Conservation (phyloP, 2,113 vertebrate species). For the Actenoides lindsayi region DNA sequence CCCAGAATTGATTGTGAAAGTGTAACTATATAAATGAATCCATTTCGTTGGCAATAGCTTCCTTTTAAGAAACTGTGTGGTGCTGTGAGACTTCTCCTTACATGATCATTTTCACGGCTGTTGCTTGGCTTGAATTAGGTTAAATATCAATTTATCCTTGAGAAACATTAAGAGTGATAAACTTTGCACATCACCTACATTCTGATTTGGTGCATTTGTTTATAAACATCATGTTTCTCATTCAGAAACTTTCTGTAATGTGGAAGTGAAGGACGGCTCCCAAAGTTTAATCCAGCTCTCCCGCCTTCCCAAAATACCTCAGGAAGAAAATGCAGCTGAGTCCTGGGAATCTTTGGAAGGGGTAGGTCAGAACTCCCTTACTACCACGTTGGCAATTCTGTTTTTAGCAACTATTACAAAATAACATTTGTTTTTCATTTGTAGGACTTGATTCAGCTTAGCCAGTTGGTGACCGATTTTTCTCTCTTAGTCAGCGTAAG, state of each 20-base stretch:
- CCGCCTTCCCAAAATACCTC: slow-evolving; percentile 87
- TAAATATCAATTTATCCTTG: neutral
- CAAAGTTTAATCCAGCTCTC: slow-evolving; percentile 75
- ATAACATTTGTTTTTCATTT: slow-evolving; percentile 34
- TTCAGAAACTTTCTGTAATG: slow-evolving; percentile 55
- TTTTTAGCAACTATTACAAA: neutral
- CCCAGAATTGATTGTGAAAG: neutral
- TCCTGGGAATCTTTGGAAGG: slow-evolving; percentile 92
- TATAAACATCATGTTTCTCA: slow-evolving; percentile 9
- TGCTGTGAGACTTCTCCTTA: neutral
- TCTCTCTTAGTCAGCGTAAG: slow-evolving; percentile 90
- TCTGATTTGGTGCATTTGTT: slow-evolving; percentile 1
- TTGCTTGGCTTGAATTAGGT: neutral
- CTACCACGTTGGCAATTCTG: neutral
- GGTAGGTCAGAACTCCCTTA: slow-evolving; percentile 70
- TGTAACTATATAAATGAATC: neutral
- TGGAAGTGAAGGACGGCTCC: slow-evolving; percentile 41
- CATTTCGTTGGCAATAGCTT: neutral
- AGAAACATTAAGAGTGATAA: neutral
- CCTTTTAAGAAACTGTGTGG: neutral
- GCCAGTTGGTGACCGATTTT: slow-evolving; percentile 90
- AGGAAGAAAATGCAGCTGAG: slow-evolving; percentile 88
- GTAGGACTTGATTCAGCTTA: slow-evolving; percentile 90
- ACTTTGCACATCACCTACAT: neutral
- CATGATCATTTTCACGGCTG: neutral